Evolutionary conservation across 2,113 vertebrate species (phyloP).

Genomic region (Gobio gobio): DNA sequence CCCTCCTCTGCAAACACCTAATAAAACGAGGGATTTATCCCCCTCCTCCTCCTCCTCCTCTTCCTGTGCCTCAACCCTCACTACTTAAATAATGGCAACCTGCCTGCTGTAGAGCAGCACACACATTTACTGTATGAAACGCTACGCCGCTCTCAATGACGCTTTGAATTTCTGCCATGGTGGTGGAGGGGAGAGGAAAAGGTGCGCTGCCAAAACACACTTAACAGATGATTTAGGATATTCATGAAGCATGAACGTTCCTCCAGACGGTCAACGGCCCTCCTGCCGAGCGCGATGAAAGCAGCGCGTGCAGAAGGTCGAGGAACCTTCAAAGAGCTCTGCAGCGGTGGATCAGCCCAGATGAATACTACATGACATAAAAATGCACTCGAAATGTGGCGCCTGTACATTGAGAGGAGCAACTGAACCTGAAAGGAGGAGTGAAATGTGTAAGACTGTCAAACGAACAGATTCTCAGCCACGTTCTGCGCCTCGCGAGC

Average conservation of each 20-base stretch:
- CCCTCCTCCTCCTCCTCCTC: conserved; percentile 33
- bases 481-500: background rate
- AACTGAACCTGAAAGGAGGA: conserved; percentile 44
- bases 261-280: conserved; percentile 52
- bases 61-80: conserved; percentile 41
- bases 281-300: conserved; percentile 53
- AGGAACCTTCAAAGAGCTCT: conserved; percentile 50
- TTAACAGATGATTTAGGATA: conserved; percentile 59
- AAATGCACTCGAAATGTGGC: conserved; percentile 49
- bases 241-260: conserved; percentile 49
- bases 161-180: conserved; percentile 54
- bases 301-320: conserved; percentile 47
- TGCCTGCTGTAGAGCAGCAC: conserved; percentile 52
- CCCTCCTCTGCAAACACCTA: conserved; percentile 64
- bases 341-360: conserved; percentile 44
- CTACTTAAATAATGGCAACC: conserved; percentile 60
- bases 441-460: conserved; percentile 18
- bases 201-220: conserved; percentile 58
- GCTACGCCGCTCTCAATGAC: conserved; percentile 54
- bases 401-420: conserved; percentile 32
- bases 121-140: conserved; percentile 55
- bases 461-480: conserved; percentile 2
- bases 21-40: conserved; percentile 63
- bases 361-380: conserved; percentile 57
- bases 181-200: conserved; percentile 31